Evolutionary conservation across 2,797 vertebrate genomes (phyloP), one percentile per base, ranked within the genome.

Genomic region (Rhabdophis nuchalis): DNA sequence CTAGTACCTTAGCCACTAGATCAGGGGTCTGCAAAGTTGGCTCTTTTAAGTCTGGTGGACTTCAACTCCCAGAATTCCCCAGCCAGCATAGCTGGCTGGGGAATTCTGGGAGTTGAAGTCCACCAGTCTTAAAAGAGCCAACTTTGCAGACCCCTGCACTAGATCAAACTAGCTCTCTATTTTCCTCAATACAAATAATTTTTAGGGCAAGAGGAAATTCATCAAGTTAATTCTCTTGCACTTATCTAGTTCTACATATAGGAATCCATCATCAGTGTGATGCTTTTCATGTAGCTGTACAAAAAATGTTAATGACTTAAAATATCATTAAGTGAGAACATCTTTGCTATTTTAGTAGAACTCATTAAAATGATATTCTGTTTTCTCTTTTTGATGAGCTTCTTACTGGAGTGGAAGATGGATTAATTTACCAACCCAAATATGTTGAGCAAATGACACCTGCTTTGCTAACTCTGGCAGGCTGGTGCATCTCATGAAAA

Each of bases 221-320:
- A 77, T 4, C 46, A 13, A 32, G 56, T 29, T 36, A 7, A 87
- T 41, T 90, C 29, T 91, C 56, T 4, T 27, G 0, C 3, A 11
- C 56, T 92, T 57, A 92, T 4, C 61, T 10, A 52, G 20, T 0
- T 0, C n/a, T 87, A 11, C 11, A 29, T n/a, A 18, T 5, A 27
- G 46, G 29, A 90, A 90, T 46, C 11, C 23, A 72, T 52, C 87
- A 89, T 50, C 64, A 61, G 1, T 93, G 91, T 29, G 5, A 20
- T 87, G 92, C 2, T 92, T 95, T 23, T 11, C 56, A 18, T 94
- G 89, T 92, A 93, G 90, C 57, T 87, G 9, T 1, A 60, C 57
- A 94, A 90, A 89, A 92, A 64, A 92, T 52, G 25, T 95, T 87
- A 95, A 95, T 93, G 20, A 95, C 96, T 96, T 94, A 94, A 95